Evolutionary conservation across 2,888 invertebrate species (phyloP), one percentile per base, ranked within the genome.

Genomic region (Tenthredo scrophulariae): DNA sequence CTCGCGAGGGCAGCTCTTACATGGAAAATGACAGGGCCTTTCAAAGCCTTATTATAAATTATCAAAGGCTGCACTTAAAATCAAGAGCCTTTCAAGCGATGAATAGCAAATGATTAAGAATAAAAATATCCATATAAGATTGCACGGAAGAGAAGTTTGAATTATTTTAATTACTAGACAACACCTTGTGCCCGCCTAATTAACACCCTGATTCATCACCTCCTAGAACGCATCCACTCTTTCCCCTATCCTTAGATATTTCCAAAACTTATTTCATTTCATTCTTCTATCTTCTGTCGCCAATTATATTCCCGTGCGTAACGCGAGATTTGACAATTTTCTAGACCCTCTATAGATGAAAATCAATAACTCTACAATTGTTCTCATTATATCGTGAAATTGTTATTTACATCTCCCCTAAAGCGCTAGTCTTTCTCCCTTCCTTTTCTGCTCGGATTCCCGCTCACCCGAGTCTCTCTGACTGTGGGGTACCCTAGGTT

Each of bases 11-110:
- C 77, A 87, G 86, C 85, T 87, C 88, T 86, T 85, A 86, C 87
- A 87, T 87, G 86, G 85, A 85, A 87, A 89, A 91, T 91, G 88
- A 91, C 91, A 91, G 90, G 88, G 88, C 86, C 89, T 85, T 86
- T 85, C 62, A 50, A 46, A 84, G 85, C 91, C 90, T 91, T 92
- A 92, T 92, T 91, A 92, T 89, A 90, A 92, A 92, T 93, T 91
- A 93, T 92, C 91, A 92, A 90, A 92, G 91, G 88, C 91, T 89
- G 89, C 91, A 91, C 91, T 92, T 91, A 91, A 91, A 93, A 93
- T 93, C 93, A 93, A 90, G 91, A 91, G 91, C 92, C 93, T 93
- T 93, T 92, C 92, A 92, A 90, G 88, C 89, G 91, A 91, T 92
- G 92, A 92, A 92, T 92, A 89, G 91, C 90, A 89, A 89, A 91